phyloP scores from a whole-genome alignment of 1,140 invertebrate genomes.

The Anthonomus grandis region DNA sequence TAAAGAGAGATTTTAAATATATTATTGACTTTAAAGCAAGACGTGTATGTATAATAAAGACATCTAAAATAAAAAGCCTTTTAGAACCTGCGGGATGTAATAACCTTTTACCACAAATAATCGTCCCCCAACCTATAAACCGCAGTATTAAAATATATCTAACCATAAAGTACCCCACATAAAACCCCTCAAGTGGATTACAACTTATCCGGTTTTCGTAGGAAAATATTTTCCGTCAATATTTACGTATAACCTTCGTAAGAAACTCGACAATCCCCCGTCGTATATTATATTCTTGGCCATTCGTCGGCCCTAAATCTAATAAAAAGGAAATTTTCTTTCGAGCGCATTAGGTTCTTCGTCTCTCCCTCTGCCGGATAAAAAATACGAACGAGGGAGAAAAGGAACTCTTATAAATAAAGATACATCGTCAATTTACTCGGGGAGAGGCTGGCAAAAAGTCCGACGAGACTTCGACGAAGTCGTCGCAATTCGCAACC shows the following conservation, averaged over 20 bases:
- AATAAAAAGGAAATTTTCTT: constrained; percentile 10
- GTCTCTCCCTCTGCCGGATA: not conserved
- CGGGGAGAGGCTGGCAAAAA: constrained; percentile 3
- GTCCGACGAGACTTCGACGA: too few species aligned
- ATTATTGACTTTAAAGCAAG: too few species aligned
- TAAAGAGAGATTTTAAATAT: too few species aligned
- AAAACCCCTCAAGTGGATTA: too few species aligned
- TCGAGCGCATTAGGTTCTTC: not conserved
- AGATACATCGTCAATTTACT: constrained; percentile 19
- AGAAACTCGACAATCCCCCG: not conserved
- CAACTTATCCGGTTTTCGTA: not conserved
- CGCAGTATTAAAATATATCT: too few species aligned
- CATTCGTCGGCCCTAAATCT: constrained; percentile 2
- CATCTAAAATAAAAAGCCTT: too few species aligned
- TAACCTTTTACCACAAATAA: too few species aligned
- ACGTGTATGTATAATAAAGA: too few species aligned
- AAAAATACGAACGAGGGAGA: constrained; percentile 1
- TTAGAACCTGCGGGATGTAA: too few species aligned
- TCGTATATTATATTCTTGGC: not conserved
- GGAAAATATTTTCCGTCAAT: not conserved
- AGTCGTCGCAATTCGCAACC: too few species aligned
- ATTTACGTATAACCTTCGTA: not conserved
- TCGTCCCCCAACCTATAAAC: too few species aligned
- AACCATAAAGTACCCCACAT: too few species aligned
- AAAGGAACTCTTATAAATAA: constrained; percentile 13